Evolutionary conservation across 2,113 vertebrate genomes (phyloP).

Genomic region (Myocastor coypus): DNA sequence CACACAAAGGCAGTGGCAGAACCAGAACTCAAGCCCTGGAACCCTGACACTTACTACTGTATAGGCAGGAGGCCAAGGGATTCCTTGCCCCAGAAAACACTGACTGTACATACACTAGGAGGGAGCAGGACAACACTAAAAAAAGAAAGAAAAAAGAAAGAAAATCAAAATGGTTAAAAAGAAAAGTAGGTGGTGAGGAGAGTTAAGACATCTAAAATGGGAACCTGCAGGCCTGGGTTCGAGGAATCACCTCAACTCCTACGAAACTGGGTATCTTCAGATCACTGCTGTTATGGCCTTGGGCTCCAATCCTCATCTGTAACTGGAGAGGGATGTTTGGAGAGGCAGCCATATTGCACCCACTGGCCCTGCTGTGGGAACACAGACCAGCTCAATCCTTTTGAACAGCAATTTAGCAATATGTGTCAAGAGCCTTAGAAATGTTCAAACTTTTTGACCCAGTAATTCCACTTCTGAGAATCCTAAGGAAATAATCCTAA

Average conservation of each 20-base stretch:
- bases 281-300: neutral
- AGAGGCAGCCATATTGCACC: neutral
- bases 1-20: neutral
- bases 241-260: neutral
- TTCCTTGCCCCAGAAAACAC: neutral
- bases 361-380: neutral
- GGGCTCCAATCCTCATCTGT: neutral
- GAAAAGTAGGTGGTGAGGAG: rapidly evolving
- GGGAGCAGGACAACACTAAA: neutral
- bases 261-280: neutral
- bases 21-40: neutral
- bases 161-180: neutral
- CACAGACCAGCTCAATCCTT: constrained; percentile 24
- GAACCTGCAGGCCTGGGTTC: neutral
- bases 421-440: constrained; percentile 69
- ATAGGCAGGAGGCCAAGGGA: neutral
- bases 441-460: constrained; percentile 77
- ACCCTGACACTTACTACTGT: neutral
- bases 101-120: neutral
- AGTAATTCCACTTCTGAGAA: constrained; percentile 78
- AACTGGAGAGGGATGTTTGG: neutral
- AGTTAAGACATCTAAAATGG: neutral
- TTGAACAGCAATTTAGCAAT: constrained; percentile 75
- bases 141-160: no score
- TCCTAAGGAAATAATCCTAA: constrained; percentile 74